Base-by-base conservation (phyloP, 2,113 vertebrate species). In the Reinhardtius hippoglossoides region DNA sequence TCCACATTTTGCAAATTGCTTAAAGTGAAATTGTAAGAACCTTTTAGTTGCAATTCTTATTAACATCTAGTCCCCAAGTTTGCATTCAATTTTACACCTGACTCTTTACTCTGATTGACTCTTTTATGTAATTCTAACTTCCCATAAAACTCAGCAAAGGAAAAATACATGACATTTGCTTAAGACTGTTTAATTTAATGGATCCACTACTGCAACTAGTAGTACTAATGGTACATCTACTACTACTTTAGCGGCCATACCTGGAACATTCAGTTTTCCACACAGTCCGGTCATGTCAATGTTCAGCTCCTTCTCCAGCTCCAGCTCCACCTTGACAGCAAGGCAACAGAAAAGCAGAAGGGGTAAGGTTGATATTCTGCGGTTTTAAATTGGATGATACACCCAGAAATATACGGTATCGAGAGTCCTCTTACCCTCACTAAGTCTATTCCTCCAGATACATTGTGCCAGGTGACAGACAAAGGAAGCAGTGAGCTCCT, bases 391-490 rank as follows among this genome's bases (percentile, higher is more conserved):
- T 23, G 14, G 23, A 50, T 50, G 46, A 54, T 9, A n/a, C 1
- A 52, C 20, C 8, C 5, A 52, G 20, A 52, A 0, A 52, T n/a
- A n/a, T n/a, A 14, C 18, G 21, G 2, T 20, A 23, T 14, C 2
- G 44, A 42, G n/a, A 24, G 37, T 52, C 52, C 61, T 66, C 92
- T 91, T 80, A 95, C 94, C 93, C 84, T 81, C 21, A 94, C 5
- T 58, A 67, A 65, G 75, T 82, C 90, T 35, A 92, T 88, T 42
- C 92, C 89, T 57, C 78, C 79, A 0, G 80, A 61, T 7, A 81
- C 73, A 64, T 1, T 82, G 73, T 87, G 79, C 94, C 94, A 95
- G 63, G 87, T 90, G 79, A 95, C 81, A 1, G 92, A 85, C 21
- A 94, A 76, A 3, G 91, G 91, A 37, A 94, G 80, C 76, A 94